Conservation (phyloP, 2,113 vertebrate species). For the Vulpes vulpes region DNA sequence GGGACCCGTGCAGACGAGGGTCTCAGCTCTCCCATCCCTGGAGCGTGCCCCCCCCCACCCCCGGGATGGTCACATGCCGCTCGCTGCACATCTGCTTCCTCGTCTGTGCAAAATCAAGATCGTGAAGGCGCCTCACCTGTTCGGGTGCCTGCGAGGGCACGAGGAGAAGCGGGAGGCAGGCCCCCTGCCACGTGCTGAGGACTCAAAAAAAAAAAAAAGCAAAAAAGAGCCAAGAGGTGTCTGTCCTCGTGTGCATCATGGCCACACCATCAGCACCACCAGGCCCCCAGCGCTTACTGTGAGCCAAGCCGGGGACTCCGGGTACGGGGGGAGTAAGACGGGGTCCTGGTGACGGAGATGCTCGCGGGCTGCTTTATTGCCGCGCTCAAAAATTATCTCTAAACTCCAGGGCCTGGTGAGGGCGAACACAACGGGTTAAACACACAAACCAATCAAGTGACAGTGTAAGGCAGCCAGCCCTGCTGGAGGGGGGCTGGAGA, state of each 20-base stretch:
- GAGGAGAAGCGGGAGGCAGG: background rate
- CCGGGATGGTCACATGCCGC: background rate
- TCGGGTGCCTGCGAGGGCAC: accelerated
- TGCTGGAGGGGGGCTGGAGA: accelerated
- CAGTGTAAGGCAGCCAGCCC: background rate
- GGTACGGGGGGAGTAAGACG: too few species aligned
- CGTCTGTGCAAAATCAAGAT: accelerated
- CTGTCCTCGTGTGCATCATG: too few species aligned
- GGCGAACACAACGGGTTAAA: background rate
- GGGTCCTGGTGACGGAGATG: background rate
- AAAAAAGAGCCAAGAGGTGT: background rate
- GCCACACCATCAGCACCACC: background rate
- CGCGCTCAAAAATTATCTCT: background rate
- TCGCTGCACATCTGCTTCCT: background rate
- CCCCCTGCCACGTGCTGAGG: background rate
- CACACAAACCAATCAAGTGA: background rate
- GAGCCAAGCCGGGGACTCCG: background rate
- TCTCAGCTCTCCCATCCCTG: accelerated
- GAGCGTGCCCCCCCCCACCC: background rate
- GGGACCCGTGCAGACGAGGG: accelerated
- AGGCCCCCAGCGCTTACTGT: accelerated
- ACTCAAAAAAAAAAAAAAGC: background rate
- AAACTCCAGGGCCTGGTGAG: background rate
- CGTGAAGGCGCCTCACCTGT: accelerated
- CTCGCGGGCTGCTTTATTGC: background rate